phyloP scores from a whole-genome alignment of 2,113 vertebrate genomes.

The Raphicerus campestris region DNA sequence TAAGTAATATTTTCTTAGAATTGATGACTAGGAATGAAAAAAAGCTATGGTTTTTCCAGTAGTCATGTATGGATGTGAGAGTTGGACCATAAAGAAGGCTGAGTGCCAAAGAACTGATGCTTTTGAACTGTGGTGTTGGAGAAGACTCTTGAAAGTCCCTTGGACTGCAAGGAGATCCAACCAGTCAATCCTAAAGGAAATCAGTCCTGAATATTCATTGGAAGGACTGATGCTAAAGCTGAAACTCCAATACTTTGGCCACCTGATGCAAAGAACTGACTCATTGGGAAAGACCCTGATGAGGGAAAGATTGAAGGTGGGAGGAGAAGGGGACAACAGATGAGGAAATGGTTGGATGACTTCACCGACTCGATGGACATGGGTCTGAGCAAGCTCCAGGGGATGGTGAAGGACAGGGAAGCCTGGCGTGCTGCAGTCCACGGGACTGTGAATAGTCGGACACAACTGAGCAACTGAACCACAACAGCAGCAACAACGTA shows the following conservation, averaged over 20 bases:
- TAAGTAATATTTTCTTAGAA: not conserved
- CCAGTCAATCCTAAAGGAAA: not conserved
- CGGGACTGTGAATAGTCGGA: not conserved
- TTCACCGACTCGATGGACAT: not conserved
- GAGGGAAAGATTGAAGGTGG: not conserved
- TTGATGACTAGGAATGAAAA: not conserved
- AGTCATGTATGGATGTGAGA: not conserved
- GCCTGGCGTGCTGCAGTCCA: not conserved
- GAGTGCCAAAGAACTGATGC: not conserved
- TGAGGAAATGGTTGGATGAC: not conserved
- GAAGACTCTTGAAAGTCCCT: not conserved
- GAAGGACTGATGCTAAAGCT: not conserved
- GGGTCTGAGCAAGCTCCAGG: not conserved
- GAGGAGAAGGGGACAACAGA: not conserved
- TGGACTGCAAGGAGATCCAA: not conserved
- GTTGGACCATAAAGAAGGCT: not conserved
- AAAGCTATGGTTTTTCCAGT: not conserved
- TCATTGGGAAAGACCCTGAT: not conserved
- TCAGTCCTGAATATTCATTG: not conserved
- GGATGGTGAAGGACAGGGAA: not conserved
- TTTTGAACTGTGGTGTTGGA: not conserved
- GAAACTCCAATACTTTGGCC: not conserved
- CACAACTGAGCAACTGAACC: not conserved
- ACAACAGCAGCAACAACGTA: not conserved
- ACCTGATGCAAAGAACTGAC: not conserved